Percentiles rank a stretch among this genome's conserved stretches.
phyloP scores from a whole-genome alignment of 2,113 vertebrate species.

The Periophthalmus modestus region DNA sequence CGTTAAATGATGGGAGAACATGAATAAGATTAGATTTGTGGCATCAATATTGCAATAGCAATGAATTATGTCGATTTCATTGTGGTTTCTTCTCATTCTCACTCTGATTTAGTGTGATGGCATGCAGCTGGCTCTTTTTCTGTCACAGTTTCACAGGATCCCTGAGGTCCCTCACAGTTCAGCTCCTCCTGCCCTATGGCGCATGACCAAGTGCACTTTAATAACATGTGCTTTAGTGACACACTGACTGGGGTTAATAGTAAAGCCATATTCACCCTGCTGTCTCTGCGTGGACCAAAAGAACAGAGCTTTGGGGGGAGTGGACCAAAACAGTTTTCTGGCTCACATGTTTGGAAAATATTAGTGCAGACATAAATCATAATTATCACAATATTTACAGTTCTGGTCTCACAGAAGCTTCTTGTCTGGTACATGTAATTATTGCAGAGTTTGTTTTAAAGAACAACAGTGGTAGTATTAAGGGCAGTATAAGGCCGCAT shows the following conservation, averaged over 20 bases:
- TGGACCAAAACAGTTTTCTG: conserved; percentile 46
- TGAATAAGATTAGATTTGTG: neutral
- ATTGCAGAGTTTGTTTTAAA: conserved; percentile 18
- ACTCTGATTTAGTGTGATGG: conserved; percentile 27
- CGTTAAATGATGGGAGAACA: neutral
- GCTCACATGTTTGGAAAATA: conserved; percentile 74
- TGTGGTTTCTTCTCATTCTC: neutral
- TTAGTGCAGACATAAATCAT: conserved; percentile 72
- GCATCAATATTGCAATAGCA: neutral
- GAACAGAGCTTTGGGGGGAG: conserved; percentile 40
- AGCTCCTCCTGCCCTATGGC: conserved; percentile 19
- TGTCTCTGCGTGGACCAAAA: conserved; percentile 54
- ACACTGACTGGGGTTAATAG: conserved; percentile 52
- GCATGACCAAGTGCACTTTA: conserved; percentile 19
- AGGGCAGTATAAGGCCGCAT: conserved; percentile 40
- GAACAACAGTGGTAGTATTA: conserved; percentile 40
- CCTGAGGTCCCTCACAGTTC: conserved; percentile 18
- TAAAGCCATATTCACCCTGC: conserved; percentile 53
- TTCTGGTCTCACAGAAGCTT: conserved; percentile 47
- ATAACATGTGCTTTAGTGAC: conserved; percentile 41
- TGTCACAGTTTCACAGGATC: conserved; percentile 15
- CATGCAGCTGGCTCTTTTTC: conserved; percentile 15
- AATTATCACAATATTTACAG: conserved; percentile 69
- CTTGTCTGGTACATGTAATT: conserved; percentile 35
- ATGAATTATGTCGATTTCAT: neutral